Percentiles rank a stretch among this genome's conserved stretches.
phyloP scores from a whole-genome alignment of 1,140 invertebrate genomes.

The Forficula auricularia region DNA sequence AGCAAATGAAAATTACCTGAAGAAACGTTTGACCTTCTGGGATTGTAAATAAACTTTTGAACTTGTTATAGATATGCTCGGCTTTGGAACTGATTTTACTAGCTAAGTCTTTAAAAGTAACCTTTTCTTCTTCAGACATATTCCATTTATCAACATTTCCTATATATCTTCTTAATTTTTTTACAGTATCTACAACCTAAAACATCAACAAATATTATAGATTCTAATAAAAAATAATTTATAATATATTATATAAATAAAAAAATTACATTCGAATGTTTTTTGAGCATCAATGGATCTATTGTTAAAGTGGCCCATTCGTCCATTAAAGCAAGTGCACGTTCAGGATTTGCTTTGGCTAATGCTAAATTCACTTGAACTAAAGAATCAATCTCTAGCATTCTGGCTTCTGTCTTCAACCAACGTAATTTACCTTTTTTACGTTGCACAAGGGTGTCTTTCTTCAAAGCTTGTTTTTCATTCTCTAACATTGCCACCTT shows the following conservation, averaged over 20 bases:
- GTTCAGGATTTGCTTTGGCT: constrained; percentile 42
- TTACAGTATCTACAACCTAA: constrained; percentile 27
- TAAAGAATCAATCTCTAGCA: constrained; percentile 52
- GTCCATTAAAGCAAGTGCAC: constrained; percentile 39
- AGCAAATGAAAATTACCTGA: no score
- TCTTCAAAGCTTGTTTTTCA: constrained; percentile 28
- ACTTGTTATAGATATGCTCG: no score
- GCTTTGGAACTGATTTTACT: no score
- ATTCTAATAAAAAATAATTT: neutral
- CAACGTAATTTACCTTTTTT: constrained; percentile 25
- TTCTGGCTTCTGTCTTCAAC: constrained; percentile 45
- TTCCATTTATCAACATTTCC: constrained; percentile 58
- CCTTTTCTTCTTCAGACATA: constrained; percentile 34
- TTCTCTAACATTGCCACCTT: constrained; percentile 31
- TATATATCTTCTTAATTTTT: constrained; percentile 48
- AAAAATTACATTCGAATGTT: constrained; percentile 49
- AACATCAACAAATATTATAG: neutral
- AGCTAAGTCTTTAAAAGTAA: neutral
- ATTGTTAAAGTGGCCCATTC: constrained; percentile 44
- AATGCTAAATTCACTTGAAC: constrained; percentile 49
- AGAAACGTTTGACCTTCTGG: no score
- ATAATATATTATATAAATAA: neutral
- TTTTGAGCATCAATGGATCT: constrained; percentile 62
- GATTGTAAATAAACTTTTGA: no score
- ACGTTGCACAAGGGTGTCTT: constrained; percentile 23